Conservation (phyloP, 2,113 vertebrate species). For the Nannobrachium achirus region DNA sequence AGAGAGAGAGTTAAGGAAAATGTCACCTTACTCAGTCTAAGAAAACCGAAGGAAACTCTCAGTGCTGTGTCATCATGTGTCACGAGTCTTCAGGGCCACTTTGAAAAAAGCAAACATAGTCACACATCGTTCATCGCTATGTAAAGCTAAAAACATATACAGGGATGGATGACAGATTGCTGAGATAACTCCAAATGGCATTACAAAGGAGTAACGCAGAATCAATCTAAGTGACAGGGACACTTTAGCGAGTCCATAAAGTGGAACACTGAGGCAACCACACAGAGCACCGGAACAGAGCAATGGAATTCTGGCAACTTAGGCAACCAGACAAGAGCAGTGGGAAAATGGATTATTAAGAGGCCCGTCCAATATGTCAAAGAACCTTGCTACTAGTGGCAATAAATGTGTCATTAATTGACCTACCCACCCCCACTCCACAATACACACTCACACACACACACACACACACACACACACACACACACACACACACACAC, state of each 20-base stretch:
- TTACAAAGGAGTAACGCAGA: neutral
- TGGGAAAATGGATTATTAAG: neutral
- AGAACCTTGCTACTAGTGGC: neutral
- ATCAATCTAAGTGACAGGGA: conserved; percentile 22
- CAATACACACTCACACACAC: neutral
- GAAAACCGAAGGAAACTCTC: conserved; percentile 14
- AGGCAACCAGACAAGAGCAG: conserved; percentile 5
- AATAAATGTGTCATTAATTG: conserved; percentile 28
- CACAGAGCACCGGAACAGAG: neutral
- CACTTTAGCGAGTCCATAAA: neutral
- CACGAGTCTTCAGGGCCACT: neutral
- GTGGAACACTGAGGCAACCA: conserved; percentile 21
- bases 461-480: neutral
- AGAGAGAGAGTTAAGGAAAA: conserved; percentile 16
- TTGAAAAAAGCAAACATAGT: neutral
- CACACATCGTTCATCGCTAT: too few species aligned
- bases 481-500: neutral
- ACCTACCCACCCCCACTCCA: neutral
- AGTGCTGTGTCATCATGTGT: neutral
- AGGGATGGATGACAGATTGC: neutral
- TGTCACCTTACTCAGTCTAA: conserved; percentile 28
- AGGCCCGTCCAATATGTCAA: neutral
- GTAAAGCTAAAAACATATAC: neutral
- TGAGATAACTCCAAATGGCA: neutral
- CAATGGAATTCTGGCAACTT: conserved; percentile 25